Percentiles rank a stretch among this genome's conserved stretches.
These are phyloP conservation scores for Spodoptera exigua DNA, from an alignment of 2,888 invertebrate genomes.

Conservation along the genomic window DNA sequence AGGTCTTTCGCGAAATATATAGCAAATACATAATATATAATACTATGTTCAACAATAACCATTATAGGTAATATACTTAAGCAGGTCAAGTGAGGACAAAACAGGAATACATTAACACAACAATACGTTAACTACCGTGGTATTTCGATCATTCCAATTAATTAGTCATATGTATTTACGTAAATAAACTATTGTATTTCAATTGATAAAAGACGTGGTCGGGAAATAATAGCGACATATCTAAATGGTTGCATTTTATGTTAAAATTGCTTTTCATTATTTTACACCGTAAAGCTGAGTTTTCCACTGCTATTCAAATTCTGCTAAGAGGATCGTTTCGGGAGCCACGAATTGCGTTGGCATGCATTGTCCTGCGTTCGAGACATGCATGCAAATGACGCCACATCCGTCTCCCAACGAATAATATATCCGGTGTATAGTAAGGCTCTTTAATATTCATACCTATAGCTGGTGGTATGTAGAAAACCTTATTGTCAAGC, in stretches of 20 bases:
- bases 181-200: conserved; percentile 21
- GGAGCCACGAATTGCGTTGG: conserved; percentile 41
- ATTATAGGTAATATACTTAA: no score
- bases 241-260: background rate
- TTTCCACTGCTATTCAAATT: conserved; percentile 39
- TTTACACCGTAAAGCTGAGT: conserved; percentile 21
- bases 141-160: conserved; percentile 18
- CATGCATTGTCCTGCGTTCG: conserved; percentile 62
- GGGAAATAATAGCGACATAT: background rate
- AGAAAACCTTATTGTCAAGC: conserved; percentile 42
- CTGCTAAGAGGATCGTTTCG: conserved; percentile 50
- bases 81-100: conserved; percentile 1
- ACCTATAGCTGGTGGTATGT: conserved; percentile 17
- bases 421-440: conserved; percentile 80
- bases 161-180: conserved; percentile 9
- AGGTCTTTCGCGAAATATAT: conserved; percentile 3
- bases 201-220: conserved; percentile 5
- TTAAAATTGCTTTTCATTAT: conserved; percentile 1
- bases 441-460: conserved; percentile 54
- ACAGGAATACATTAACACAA: conserved; percentile 1
- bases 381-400: conserved; percentile 82
- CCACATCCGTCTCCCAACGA: conserved; percentile 82
- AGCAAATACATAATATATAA: no score
- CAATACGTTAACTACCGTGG: conserved; percentile 3
- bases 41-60: no score